Conservation (phyloP, 2,888 invertebrate genomes). For the Pachycephus smyrnensis region DNA sequence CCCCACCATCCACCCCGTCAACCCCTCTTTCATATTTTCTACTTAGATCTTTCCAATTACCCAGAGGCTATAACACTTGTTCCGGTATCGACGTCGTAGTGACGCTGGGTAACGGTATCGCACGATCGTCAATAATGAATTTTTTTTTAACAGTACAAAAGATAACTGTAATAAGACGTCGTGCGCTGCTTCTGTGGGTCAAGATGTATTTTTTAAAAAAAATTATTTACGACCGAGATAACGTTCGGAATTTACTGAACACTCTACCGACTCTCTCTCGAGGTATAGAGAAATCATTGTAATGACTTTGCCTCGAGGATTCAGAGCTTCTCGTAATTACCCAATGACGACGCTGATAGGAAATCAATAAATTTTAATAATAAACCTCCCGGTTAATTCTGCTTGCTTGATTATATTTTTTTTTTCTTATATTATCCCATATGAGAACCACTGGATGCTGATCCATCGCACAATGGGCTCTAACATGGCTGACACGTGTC, state of each 20-base stretch:
- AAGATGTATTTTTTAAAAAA: neutral
- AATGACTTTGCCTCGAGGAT: neutral
- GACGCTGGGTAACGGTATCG: neutral
- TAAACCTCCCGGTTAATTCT: neutral
- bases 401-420: neutral
- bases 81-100: neutral
- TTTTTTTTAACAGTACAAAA: neutral
- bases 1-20: constrained; percentile 9
- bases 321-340: neutral
- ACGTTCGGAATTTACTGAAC: neutral
- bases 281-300: neutral
- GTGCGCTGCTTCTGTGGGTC: neutral
- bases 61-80: neutral
- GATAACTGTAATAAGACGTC: neutral
- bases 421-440: neutral
- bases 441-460: neutral
- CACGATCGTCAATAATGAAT: neutral
- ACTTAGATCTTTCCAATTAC: neutral
- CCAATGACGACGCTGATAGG: neutral
- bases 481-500: neutral
- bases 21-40: neutral
- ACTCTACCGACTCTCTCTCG: neutral
- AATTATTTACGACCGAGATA: neutral
- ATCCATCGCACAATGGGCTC: neutral
- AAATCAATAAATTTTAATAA: neutral